Evolutionary conservation across 2,797 vertebrate genomes (phyloP).

Genomic region (Danio choprae): DNA sequence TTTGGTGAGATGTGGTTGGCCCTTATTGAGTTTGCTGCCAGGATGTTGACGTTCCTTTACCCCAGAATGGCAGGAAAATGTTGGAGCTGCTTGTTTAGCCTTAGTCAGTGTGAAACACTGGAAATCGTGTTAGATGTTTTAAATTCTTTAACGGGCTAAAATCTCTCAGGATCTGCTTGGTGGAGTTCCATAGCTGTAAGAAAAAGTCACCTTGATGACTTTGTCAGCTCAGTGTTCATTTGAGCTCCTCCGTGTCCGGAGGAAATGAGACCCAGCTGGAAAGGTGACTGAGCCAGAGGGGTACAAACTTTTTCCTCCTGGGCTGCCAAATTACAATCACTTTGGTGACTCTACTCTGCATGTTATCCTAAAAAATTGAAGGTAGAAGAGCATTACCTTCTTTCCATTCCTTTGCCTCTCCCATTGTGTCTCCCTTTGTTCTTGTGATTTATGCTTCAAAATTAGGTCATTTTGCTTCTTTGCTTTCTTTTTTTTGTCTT

Average conservation of each 20-base stretch:
- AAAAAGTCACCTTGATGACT: slow-evolving; percentile 61
- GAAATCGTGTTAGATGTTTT: not conserved
- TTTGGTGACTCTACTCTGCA: slow-evolving; percentile 39
- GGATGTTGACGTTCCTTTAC: slow-evolving; percentile 17
- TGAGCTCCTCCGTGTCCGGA: slow-evolving; percentile 32
- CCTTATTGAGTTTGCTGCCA: slow-evolving; percentile 12
- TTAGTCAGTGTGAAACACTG: slow-evolving; percentile 17
- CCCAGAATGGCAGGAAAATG: slow-evolving; percentile 12
- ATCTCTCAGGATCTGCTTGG: slow-evolving; percentile 10
- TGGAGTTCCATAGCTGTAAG: slow-evolving; percentile 28
- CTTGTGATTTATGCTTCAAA: slow-evolving; percentile 38
- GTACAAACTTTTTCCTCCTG: slow-evolving; percentile 45
- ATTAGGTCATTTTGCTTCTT: slow-evolving; percentile 40
- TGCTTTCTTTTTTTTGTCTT: slow-evolving; percentile 35
- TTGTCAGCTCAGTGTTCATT: slow-evolving; percentile 46
- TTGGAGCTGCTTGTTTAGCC: slow-evolving; percentile 28
- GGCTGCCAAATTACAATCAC: slow-evolving; percentile 53
- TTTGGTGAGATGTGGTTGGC: slow-evolving; percentile 44
- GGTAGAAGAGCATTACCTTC: slow-evolving; percentile 21
- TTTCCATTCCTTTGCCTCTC: slow-evolving; percentile 19
- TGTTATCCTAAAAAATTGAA: slow-evolving; percentile 38
- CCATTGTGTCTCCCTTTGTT: slow-evolving; percentile 24
- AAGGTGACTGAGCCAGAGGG: slow-evolving; percentile 36
- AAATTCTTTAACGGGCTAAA: slow-evolving; percentile 17
- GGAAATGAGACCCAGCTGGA: slow-evolving; percentile 55